phyloP scores from a whole-genome alignment of 2,888 invertebrate species.

The Tenodera sinensis region DNA sequence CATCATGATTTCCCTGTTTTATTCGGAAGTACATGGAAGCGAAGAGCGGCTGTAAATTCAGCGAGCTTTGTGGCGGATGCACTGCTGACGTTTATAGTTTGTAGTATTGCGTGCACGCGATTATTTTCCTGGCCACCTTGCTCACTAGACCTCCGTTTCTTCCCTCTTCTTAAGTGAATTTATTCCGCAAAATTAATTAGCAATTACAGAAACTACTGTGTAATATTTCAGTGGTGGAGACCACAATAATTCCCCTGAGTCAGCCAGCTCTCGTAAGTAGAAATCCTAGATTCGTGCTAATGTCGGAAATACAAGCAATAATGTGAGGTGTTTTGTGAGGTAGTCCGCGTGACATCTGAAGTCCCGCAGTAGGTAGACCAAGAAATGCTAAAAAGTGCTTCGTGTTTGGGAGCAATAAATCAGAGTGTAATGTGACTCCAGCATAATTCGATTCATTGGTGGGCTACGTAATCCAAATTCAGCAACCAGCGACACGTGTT shows the following conservation, averaged over 20 bases:
- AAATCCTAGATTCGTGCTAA: neutral
- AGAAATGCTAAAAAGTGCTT: neutral
- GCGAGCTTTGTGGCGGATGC: neutral
- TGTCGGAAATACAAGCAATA: neutral
- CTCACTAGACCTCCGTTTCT: neutral
- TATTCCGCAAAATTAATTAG: neutral
- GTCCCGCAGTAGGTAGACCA: neutral
- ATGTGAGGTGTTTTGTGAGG: neutral
- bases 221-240: neutral
- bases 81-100: neutral
- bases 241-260: neutral
- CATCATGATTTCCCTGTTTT: neutral
- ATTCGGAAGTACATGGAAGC: neutral
- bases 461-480: neutral
- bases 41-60: neutral
- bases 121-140: neutral
- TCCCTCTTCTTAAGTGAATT: neutral
- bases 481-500: neutral
- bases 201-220: neutral
- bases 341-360: neutral
- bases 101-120: neutral
- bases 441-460: neutral
- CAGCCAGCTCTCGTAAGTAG: neutral
- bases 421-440: neutral
- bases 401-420: neutral